Conservation (phyloP, 2,888 invertebrate genomes). For the Zygogramma bicolorata region DNA sequence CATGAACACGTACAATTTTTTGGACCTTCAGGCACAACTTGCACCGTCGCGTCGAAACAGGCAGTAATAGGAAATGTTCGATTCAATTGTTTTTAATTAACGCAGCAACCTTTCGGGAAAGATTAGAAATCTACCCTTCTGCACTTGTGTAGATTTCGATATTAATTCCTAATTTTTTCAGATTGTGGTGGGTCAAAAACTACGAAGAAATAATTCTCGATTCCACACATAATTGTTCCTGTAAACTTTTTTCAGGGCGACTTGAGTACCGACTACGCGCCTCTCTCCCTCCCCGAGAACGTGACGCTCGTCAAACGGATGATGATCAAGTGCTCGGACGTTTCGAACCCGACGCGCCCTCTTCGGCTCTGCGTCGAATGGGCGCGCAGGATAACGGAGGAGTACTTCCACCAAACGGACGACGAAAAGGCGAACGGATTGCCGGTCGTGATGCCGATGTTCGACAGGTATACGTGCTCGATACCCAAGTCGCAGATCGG, state of each 20-base stretch:
- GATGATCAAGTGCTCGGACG: slow-evolving; percentile 99
- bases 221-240: background rate
- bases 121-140: no score
- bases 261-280: slow-evolving; percentile 46
- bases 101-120: no score
- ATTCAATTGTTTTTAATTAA: no score
- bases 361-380: slow-evolving; percentile 88
- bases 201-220: no score
- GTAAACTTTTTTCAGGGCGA: slow-evolving; percentile 33
- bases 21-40: no score
- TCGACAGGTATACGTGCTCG: slow-evolving; percentile 93
- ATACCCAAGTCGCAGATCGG: slow-evolving; percentile 98
- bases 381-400: slow-evolving; percentile 96
- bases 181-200: no score
- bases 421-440: slow-evolving; percentile 91
- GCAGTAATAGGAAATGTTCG: no score
- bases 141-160: no score
- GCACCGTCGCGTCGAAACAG: no score
- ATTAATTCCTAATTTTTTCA: no score
- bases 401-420: slow-evolving; percentile 97
- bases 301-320: slow-evolving; percentile 90
- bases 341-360: slow-evolving; percentile 95
- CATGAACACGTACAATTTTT: no score
- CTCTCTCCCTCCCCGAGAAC: slow-evolving; percentile 80
- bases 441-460: slow-evolving; percentile 99